Base-by-base conservation (phyloP, 2,797 vertebrate species). In the Falco rusticolus region DNA sequence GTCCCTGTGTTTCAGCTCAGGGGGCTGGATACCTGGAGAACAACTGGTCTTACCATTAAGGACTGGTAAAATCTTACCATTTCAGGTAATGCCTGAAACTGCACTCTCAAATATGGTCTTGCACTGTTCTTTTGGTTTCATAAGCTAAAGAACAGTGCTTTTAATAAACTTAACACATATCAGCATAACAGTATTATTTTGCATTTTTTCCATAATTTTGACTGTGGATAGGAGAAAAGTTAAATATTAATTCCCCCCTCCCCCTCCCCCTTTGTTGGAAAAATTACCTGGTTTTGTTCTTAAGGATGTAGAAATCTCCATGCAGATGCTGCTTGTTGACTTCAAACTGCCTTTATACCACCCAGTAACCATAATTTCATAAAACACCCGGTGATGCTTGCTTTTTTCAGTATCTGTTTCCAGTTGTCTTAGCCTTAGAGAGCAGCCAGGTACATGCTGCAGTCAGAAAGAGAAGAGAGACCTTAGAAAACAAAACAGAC, bases 51-150 rank as follows among this genome's bases (percentile, higher is more conserved):
- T 43, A 43, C 41, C 41, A 43, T 43, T 43, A 43, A 43, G 41
- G 41, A 43, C 41, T 43, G 41, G 41, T 43, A 41, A 41, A 41
- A 41, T 12, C 41, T 41, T 41, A 6, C 41, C n/a, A 6, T 15
- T 9, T 25, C 6, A 0, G 14, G 24, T 6, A 5, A 3, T 2
- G 14, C 39, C 20, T 45, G 31, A 4, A 16, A 9, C 19, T 12
- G 20, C 5, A 0, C 7, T 7, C 13, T 5, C 13, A 33, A 10
- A 13, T 3, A 3, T 4, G 0, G 6, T 26, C 43, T 11, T 37
- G 22, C 19, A 1, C 31, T 6, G 6, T 12, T n/a, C 25, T 18
- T 16, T 14, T 5, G 8, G 6, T n/a, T n/a, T 60, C 16, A 3
- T 13, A 34, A n/a, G 8, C 20, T n/a, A 10, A 70, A 11, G 2